phyloP scores from a whole-genome alignment of 2,113 vertebrate genomes.

The Sinocyclocheilus grahami region DNA sequence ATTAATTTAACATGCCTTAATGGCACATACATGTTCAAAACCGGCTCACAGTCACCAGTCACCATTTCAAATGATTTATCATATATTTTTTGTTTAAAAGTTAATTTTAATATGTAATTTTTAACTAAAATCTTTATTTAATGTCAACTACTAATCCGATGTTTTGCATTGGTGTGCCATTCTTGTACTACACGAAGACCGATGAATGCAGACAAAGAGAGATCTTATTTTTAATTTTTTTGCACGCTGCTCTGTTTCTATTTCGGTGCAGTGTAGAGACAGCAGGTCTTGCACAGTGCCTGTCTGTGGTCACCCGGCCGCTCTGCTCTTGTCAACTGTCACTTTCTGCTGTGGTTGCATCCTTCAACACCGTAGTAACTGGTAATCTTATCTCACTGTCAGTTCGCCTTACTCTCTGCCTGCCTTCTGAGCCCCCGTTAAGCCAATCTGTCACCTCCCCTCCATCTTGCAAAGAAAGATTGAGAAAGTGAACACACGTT shows the following conservation, averaged over 20 bases:
- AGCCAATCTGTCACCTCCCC: conserved; percentile 32
- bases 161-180: background rate
- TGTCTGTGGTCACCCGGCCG: conserved; percentile 48
- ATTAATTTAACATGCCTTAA: conserved; percentile 12
- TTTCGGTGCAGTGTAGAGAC: background rate
- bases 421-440: conserved; percentile 41
- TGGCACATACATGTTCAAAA: background rate
- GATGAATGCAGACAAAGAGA: background rate
- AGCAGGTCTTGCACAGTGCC: conserved; percentile 19
- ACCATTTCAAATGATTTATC: background rate
- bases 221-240: background rate
- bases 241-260: background rate
- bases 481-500: background rate
- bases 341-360: conserved; percentile 62
- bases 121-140: background rate
- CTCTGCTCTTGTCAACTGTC: conserved; percentile 65
- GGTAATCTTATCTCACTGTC: conserved; percentile 70
- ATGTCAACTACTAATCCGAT: background rate
- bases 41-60: background rate
- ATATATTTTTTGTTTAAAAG: background rate
- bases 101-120: too few relatives aligned
- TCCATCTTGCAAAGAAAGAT: background rate
- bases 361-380: conserved; percentile 63
- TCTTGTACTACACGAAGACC: background rate
- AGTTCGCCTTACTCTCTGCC: conserved; percentile 62